Conservation (phyloP, 2,113 vertebrate genomes). For the Phyllopteryx taeniolatus region DNA sequence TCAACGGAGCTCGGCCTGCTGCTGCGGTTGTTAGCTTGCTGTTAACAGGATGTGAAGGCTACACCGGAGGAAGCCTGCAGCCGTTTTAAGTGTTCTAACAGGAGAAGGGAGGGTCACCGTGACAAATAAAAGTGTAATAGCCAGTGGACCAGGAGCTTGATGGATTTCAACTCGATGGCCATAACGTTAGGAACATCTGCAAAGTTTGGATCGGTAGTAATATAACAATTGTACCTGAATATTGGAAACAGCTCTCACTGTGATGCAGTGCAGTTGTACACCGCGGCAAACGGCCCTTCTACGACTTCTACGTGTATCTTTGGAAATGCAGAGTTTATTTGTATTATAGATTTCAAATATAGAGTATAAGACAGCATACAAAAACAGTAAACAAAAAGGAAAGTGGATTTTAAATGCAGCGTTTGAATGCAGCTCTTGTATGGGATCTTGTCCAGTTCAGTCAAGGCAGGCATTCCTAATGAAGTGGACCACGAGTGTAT, state of each 20-base stretch:
- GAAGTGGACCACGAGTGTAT: not conserved
- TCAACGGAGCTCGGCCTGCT: constrained; percentile 38
- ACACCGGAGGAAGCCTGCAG: constrained; percentile 34
- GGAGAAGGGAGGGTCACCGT: constrained; percentile 16
- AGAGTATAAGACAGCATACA: too few species aligned
- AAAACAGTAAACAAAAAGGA: too few species aligned
- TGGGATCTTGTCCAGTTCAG: too few species aligned
- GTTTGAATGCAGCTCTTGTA: too few species aligned
- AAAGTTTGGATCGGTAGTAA: not conserved
- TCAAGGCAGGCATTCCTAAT: not conserved
- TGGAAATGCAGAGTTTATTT: too few species aligned
- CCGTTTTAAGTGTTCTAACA: constrained; percentile 46
- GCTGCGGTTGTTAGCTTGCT: constrained; percentile 37
- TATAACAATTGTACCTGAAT: not conserved
- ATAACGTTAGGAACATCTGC: not conserved
- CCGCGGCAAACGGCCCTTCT: too few species aligned
- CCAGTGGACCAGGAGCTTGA: constrained; percentile 1
- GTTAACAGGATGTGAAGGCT: constrained; percentile 55
- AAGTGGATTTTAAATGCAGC: too few species aligned
- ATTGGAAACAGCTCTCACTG: not conserved
- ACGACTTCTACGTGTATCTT: too few species aligned
- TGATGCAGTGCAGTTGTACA: not conserved
- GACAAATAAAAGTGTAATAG: constrained; percentile 14
- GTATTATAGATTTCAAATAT: too few species aligned
- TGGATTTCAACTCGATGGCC: constrained; percentile 1